Evolutionary conservation across 2,888 invertebrate species (phyloP), one percentile per base, ranked within the genome.

Genomic region (Acronicta alni): DNA sequence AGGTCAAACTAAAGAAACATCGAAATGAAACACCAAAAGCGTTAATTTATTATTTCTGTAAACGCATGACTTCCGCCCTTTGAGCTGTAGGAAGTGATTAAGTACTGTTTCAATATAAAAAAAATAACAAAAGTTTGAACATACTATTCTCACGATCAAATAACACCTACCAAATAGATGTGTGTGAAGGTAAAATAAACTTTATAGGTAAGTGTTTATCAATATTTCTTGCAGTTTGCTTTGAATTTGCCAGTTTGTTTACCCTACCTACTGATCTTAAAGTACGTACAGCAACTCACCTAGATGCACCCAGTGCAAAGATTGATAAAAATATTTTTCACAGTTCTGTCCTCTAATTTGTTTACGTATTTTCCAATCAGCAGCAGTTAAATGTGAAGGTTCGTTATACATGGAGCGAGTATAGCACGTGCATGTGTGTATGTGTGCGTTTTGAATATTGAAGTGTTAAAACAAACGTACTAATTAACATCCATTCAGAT

Each of bases 71-170:
- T 93, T 93, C 93, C 93, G 92, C 92, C 89, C 91, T 92, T 81
- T 91, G 86, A 86, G 83, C 85, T 89, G 89, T 92, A 92, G 92
- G 93, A 93, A 94, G 91, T 90, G 92, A 93, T 93, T 92, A 89
- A 89, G 85, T 89, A 85, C 79, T 86, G 83, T 68, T 87, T 84
- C 81, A 80, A 87, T 86, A 89, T 88, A 90, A 89, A 91, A 89
- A 91, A 91, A 78, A 78, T 83, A 87, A 89, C 87, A 88, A 89
- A 87, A 87, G 82, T 88, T 89, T 83, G 83, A 83, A 83, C 81
- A 79, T 84, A 80, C 83, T 85, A 86, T 91, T 91, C 91, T 89
- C 89, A 89, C 88, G 88, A 85, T 79, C 79, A 80, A 83, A 82
- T 86, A 85, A 83, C 86, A 85, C 84, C 80, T 84, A 84, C 85